Evolutionary conservation across 2,797 vertebrate species (phyloP).

Genomic region (Macropus fuliginosus): DNA sequence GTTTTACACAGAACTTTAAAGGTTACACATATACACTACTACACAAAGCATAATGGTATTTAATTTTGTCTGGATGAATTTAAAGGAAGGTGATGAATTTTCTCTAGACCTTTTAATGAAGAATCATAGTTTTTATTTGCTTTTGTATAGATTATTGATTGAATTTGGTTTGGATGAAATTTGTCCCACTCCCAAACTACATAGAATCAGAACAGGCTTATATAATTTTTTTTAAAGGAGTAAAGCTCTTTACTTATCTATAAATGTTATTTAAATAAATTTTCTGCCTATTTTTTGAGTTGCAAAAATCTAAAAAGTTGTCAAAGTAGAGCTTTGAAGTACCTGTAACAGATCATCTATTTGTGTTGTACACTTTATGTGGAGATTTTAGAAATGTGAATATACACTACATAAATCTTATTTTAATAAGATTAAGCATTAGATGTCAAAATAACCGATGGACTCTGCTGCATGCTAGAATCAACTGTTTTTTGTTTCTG

Average conservation of each 20-base stretch:
- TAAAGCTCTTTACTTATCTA: constrained; percentile 64
- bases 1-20: constrained; percentile 52
- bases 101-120: background rate
- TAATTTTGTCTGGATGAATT: constrained; percentile 56
- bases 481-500: constrained; percentile 61
- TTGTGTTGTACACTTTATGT: constrained; percentile 68
- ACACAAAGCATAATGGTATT: constrained; percentile 30
- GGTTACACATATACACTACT: constrained; percentile 30
- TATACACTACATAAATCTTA: constrained; percentile 46
- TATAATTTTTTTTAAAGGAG: constrained; percentile 67
- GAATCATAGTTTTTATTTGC: constrained; percentile 44
- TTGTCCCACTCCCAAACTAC: constrained; percentile 33
- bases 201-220: constrained; percentile 63
- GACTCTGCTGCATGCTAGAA: constrained; percentile 70
- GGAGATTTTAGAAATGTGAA: constrained; percentile 65
- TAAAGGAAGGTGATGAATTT: constrained; percentile 19
- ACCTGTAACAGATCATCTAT: constrained; percentile 81
- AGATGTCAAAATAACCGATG: constrained; percentile 57
- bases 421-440: constrained; percentile 64
- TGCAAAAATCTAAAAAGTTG: constrained; percentile 79
- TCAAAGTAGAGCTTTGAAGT: constrained; percentile 82
- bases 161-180: constrained; percentile 68
- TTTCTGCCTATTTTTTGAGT: constrained; percentile 74
- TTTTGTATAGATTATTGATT: constrained; percentile 61
- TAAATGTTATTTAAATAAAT: constrained; percentile 65